A percentile compares a stretch with the other conserved stretches of the same genome.
Conservation (phyloP, 2,888 invertebrate genomes). For the Kryphioiulus occultus region DNA sequence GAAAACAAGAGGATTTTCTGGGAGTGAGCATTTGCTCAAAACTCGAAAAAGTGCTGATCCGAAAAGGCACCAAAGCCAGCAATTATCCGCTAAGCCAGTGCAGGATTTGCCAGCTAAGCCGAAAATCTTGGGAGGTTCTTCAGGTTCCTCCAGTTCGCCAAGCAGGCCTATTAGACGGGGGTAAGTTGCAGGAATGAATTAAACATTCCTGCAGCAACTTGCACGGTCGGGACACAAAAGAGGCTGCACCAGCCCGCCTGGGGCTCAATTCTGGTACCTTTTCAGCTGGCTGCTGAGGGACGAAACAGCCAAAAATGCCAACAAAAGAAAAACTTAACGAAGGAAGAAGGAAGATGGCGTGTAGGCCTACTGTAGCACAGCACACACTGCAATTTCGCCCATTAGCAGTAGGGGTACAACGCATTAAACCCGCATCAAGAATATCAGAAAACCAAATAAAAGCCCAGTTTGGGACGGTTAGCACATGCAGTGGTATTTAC, state of each 20-base stretch:
- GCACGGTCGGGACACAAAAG: not conserved
- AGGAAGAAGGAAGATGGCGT: not conserved
- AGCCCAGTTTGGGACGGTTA: not conserved
- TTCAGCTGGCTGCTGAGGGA: not conserved
- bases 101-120: not conserved
- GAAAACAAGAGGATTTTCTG: not conserved
- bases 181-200: not conserved
- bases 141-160: not conserved
- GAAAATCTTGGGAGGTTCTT: not conserved
- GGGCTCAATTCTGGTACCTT: not conserved
- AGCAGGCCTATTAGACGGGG: not conserved
- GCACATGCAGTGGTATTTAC: not conserved
- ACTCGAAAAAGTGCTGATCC: not conserved
- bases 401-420: not conserved
- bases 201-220: not conserved
- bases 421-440: not conserved
- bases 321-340: constrained; percentile 5
- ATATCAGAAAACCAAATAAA: not conserved
- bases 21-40: no score
- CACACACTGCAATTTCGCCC: not conserved
- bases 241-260: not conserved
- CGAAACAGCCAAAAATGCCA: not conserved
- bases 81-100: not conserved
- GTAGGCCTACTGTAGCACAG: not conserved
- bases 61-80: not conserved